These are phyloP conservation scores for Onychorhynchus coronatus DNA, from an alignment of 2,113 vertebrate genomes.

Conservation along the genomic window DNA sequence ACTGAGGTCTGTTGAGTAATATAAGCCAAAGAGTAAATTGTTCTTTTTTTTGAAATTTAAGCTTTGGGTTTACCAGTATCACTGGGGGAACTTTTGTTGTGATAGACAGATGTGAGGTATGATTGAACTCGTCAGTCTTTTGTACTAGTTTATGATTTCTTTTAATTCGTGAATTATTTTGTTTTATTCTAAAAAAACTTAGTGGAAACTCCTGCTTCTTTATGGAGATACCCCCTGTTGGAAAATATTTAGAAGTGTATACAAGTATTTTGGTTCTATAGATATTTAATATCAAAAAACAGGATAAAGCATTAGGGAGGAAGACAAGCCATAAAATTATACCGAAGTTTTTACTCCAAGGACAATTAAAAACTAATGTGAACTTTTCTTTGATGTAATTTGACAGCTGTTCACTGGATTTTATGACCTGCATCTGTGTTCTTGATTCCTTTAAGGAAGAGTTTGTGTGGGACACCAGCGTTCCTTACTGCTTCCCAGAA, in stretches of 20 bases:
- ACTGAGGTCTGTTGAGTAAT: not conserved
- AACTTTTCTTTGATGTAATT: not conserved
- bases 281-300: not conserved
- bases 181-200: not conserved
- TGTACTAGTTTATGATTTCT: not conserved
- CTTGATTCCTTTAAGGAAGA: not conserved
- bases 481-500: not conserved
- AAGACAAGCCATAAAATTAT: not conserved
- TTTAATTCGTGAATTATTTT: not conserved
- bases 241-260: not conserved
- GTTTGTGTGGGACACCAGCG: not conserved
- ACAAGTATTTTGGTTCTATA: not conserved
- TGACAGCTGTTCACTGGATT: not conserved
- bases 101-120: not conserved
- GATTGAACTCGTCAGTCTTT: not conserved
- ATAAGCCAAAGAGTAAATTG: fast-evolving
- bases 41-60: not conserved
- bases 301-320: not conserved
- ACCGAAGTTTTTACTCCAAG: not conserved
- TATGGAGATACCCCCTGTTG: not conserved
- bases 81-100: not conserved
- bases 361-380: not conserved
- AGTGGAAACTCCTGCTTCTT: not conserved
- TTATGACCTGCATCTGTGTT: not conserved
- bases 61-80: not conserved